phyloP scores from a whole-genome alignment of 2,113 vertebrate species.

The Laterallus jamaicensis region DNA sequence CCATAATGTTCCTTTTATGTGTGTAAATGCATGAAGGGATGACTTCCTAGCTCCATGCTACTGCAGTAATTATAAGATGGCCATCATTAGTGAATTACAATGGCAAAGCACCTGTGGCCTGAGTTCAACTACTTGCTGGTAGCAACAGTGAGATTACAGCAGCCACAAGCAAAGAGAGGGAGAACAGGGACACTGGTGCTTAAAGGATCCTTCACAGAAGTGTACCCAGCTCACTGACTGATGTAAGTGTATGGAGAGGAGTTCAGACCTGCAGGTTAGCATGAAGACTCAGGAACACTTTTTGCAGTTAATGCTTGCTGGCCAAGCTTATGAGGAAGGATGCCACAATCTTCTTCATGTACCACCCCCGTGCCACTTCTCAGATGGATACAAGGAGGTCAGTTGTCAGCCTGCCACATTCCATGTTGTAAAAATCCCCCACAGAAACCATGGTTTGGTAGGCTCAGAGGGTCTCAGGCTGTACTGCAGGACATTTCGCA shows the following conservation, averaged over 20 bases:
- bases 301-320: not conserved
- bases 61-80: not conserved
- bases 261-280: not conserved
- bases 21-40: not conserved
- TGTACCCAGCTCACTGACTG: not conserved
- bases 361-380: not conserved
- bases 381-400: not conserved
- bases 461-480: not conserved
- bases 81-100: not conserved
- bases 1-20: not conserved
- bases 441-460: not conserved
- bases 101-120: not conserved
- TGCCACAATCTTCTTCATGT: accelerated
- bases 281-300: not conserved
- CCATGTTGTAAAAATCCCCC: not conserved
- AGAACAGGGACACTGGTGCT: not conserved
- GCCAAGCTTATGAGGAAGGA: not conserved
- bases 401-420: not conserved
- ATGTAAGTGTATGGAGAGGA: not conserved
- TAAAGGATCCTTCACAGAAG: not conserved
- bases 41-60: not conserved
- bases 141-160: not conserved
- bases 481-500: not conserved
- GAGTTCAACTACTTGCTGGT: not conserved
- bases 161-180: not conserved